Percentiles rank a stretch among this genome's conserved stretches.
These are phyloP conservation scores for Alitta virens DNA, from an alignment of 2,888 invertebrate species.

Conservation along the genomic window DNA sequence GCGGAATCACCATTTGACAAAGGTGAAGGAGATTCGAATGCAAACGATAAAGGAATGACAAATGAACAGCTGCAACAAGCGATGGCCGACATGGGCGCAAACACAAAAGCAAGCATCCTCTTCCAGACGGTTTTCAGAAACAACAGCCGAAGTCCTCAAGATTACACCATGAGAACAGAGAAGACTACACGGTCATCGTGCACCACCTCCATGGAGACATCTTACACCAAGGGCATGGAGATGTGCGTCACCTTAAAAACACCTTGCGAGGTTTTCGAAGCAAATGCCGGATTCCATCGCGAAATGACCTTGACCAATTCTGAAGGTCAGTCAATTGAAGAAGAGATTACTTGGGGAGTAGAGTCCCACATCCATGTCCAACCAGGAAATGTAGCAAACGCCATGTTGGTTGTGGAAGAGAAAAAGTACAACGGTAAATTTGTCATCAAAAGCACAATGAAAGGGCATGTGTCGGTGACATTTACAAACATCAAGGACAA, in stretches of 20 bases:
- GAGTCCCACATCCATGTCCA: conserved; percentile 45
- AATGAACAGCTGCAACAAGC: no score
- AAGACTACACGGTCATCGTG: conserved; percentile 31
- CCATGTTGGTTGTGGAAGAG: conserved; percentile 53
- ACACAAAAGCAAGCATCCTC: conserved; percentile 19
- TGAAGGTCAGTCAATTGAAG: conserved; percentile 50
- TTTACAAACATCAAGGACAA: conserved; percentile 30
- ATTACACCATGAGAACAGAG: conserved; percentile 36
- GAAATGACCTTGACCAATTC: conserved; percentile 53
- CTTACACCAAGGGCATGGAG: conserved; percentile 48
- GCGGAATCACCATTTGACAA: conserved; percentile 5
- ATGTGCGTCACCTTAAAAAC: conserved; percentile 52
- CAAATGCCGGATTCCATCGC: conserved; percentile 54
- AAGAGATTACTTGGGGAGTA: conserved; percentile 54
- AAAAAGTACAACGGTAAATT: conserved; percentile 41
- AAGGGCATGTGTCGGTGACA: conserved; percentile 28
- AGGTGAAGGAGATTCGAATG: background rate
- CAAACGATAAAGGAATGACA: no score
- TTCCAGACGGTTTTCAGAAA: conserved; percentile 36
- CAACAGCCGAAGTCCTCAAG: conserved; percentile 30
- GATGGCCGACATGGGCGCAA: no score
- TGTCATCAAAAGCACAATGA: conserved; percentile 35
- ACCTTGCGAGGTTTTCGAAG: conserved; percentile 55
- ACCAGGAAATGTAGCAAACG: conserved; percentile 45
- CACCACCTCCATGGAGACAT: conserved; percentile 25